Evolutionary conservation across 2,888 invertebrate genomes (phyloP).

Genomic region (Leptarthrus brevirostris): DNA sequence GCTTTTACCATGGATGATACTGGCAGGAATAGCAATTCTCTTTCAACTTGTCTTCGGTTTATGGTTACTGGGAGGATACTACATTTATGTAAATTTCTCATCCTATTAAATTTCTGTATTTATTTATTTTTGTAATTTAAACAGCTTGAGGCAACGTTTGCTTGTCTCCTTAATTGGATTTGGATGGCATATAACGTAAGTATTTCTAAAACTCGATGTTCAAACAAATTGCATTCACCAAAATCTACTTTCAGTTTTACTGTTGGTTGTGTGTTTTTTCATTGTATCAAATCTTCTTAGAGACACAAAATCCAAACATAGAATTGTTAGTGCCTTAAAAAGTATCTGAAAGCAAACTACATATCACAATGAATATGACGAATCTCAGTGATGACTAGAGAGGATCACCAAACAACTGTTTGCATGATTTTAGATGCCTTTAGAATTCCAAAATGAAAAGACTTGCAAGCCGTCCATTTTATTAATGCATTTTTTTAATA

Average conservation of each 20-base stretch:
- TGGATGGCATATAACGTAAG: conserved; percentile 91
- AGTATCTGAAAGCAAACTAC: not conserved
- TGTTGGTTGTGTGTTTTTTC: conserved; percentile 89
- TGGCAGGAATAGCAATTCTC: conserved; percentile 75
- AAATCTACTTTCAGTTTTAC: conserved; percentile 77
- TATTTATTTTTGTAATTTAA: conserved; percentile 50
- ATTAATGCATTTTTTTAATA: not conserved
- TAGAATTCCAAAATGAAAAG: no score
- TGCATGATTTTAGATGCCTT: conserved; percentile 4
- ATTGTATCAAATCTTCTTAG: conserved; percentile 82
- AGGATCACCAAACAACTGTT: not conserved
- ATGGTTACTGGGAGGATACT: conserved; percentile 89
- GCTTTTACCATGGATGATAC: conserved; percentile 82
- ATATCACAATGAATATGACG: not conserved
- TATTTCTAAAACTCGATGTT: conserved; percentile 56
- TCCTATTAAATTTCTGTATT: conserved; percentile 12
- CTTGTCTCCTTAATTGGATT: conserved; percentile 79
- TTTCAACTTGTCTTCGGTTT: conserved; percentile 85
- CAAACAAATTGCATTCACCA: conserved; percentile 40
- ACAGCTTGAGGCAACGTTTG: conserved; percentile 83
- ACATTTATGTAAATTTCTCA: conserved; percentile 82
- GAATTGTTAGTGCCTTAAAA: conserved; percentile 71
- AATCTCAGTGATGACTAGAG: not conserved
- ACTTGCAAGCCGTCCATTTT: conserved; percentile 30
- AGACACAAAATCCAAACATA: conserved; percentile 88